A percentile compares a stretch with the other conserved stretches of the same genome.
These are phyloP conservation scores for Drosophila equinoxialis DNA, from an alignment of 1,140 invertebrate species.

Conservation along the genomic window DNA sequence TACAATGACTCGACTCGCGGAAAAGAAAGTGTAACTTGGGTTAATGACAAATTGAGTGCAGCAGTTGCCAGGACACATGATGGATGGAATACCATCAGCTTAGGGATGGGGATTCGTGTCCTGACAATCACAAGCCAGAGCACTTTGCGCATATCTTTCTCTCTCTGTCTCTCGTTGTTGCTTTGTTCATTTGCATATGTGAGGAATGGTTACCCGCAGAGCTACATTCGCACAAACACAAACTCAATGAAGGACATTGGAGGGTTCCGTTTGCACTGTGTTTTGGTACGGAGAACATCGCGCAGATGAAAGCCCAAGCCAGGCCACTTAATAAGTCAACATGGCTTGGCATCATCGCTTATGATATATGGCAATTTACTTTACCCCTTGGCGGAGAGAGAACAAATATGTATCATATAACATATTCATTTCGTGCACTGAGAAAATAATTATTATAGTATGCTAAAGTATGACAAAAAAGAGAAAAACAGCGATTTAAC, in stretches of 20 bases:
- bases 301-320: neutral
- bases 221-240: slow-evolving; percentile 29
- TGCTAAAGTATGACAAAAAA: too few species aligned
- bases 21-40: slow-evolving; percentile 10
- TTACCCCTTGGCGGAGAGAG: slow-evolving; percentile 20
- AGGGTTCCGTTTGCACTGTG: neutral
- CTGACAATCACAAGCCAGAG: slow-evolving; percentile 17
- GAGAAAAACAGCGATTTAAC: too few species aligned
- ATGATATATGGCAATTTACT: slow-evolving; percentile 51
- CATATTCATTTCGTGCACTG: slow-evolving; percentile 28
- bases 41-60: slow-evolving; percentile 65
- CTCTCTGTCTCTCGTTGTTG: neutral
- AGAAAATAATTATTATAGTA: neutral
- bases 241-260: slow-evolving; percentile 28
- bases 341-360: slow-evolving; percentile 39
- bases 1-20: neutral
- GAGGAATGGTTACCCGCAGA: slow-evolving; percentile 42
- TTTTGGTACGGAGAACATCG: slow-evolving; percentile 29
- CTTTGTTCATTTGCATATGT: slow-evolving; percentile 56
- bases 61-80: slow-evolving; percentile 43
- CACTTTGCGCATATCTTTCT: slow-evolving; percentile 36
- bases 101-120: slow-evolving; percentile 9
- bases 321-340: slow-evolving; percentile 63
- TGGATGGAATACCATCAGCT: slow-evolving; percentile 36
- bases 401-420: slow-evolving; percentile 19